A percentile compares a stretch with the other conserved stretches of the same genome.
phyloP scores from a whole-genome alignment of 2,113 vertebrate species.

The Equus przewalskii region DNA sequence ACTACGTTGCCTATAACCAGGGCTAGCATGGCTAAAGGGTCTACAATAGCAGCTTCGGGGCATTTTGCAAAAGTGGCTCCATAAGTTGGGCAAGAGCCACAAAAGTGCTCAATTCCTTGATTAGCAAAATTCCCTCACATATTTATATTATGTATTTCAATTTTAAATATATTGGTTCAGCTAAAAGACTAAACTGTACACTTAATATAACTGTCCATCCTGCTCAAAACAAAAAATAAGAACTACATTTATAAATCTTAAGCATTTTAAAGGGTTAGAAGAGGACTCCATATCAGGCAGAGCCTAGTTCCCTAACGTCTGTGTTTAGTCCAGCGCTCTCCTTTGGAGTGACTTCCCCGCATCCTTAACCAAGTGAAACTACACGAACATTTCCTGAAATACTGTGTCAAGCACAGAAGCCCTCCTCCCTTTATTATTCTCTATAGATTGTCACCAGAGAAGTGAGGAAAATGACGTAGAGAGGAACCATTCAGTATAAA shows the following conservation, averaged over 20 bases:
- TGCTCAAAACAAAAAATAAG: background rate
- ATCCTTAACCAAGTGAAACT: background rate
- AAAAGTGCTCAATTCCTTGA: background rate
- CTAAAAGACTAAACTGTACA: background rate
- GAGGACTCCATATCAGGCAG: too few relatives aligned
- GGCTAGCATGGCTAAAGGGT: background rate
- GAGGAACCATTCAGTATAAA: background rate
- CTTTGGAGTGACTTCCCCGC: background rate
- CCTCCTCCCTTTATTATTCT: background rate
- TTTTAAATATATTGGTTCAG: background rate
- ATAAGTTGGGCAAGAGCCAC: background rate
- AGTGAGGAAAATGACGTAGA: background rate
- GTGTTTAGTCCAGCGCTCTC: background rate
- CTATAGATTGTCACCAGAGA: background rate
- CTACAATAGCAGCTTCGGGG: background rate
- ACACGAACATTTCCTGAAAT: background rate
- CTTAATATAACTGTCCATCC: background rate
- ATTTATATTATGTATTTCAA: background rate
- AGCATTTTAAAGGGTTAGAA: background rate
- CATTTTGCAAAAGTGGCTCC: background rate
- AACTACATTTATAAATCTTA: background rate
- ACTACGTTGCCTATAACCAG: background rate
- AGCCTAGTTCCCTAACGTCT: background rate
- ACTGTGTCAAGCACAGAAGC: background rate
- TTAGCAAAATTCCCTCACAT: background rate